Base-by-base conservation (phyloP, 2,888 invertebrate species). In the Troilus luridus region DNA sequence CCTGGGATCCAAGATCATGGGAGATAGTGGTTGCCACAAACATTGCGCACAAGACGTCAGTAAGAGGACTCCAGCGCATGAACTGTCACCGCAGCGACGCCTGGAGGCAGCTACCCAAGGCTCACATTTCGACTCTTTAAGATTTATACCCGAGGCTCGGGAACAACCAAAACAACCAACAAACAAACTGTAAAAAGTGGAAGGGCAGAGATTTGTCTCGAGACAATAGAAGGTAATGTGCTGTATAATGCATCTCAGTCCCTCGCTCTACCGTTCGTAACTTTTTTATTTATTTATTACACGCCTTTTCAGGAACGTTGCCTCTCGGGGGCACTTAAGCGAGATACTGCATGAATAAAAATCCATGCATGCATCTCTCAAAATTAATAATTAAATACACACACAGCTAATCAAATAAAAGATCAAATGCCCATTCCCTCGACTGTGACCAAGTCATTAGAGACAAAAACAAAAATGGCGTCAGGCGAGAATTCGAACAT, bases 181-280 rank as follows among this genome's bases (percentile, higher is more conserved):
- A 14, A 41, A 88, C 54, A 88, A 58, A 88, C 27, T 62, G 62
- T 41, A 64, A 89, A 67, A 67, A 27, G 24, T 67, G 67, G 27
- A 56, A 90, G 67, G 27, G n/a, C 1, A 77, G 62, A 90, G 90
- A 90, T 90, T 90, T 90, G 90, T 90, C 90, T 90, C 58, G 56
- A 77, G 77, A 90, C 90, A 90, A 90, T 90, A 58, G 90, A 56
- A 77, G 72, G 12, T 90, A 90, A 90, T 90, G 90, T 90, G 90
- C 11, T 90, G 90, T 90, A 90, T 90, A 90, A 90, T 90, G 72
- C 77, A 14, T 41, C 21, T 7, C 0, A 6, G 58, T 9, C 58
- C 72, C 24, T 17, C 90, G 5, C 54, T 21, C 89, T 54, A 67
- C 41, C 67, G 41, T 54, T 54, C 60, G 21, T 54, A 85, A 2